Evolutionary conservation across 2,797 vertebrate genomes (phyloP).

Genomic region (Tachyglossus aculeatus): DNA sequence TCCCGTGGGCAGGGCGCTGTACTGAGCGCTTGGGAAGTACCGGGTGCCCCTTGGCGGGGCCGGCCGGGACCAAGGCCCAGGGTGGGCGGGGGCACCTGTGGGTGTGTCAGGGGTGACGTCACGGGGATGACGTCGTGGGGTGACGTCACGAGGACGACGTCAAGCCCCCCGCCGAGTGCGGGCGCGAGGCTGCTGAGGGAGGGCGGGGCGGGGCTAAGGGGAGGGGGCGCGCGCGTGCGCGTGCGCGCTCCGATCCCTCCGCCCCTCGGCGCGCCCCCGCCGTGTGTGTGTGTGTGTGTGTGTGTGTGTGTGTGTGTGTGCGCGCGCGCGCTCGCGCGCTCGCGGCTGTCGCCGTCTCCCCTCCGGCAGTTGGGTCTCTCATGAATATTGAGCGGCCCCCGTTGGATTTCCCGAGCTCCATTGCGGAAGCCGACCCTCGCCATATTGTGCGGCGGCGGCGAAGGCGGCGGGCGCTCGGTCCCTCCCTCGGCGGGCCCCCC

Average conservation of each 20-base stretch:
- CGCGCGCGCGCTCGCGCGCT: too few relatives aligned
- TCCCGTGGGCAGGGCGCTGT: too few relatives aligned
- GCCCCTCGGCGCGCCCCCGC: too few relatives aligned
- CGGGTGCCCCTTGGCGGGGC: too few relatives aligned
- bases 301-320: too few relatives aligned
- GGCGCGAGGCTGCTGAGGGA: neutral
- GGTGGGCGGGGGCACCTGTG: neutral
- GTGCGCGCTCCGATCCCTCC: too few relatives aligned
- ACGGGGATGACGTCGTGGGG: too few relatives aligned
- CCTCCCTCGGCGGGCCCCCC: neutral
- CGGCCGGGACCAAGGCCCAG: neutral
- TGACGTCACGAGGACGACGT: too few relatives aligned
- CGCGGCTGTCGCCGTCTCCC: constrained; percentile 36
- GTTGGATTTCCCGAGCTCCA: constrained; percentile 82
- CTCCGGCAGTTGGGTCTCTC: constrained; percentile 55
- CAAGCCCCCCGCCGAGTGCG: neutral
- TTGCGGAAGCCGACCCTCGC: constrained; percentile 75
- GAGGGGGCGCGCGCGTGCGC: too few relatives aligned
- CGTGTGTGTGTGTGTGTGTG: too few relatives aligned
- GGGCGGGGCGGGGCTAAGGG: too few relatives aligned
- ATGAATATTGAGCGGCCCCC: constrained; percentile 75
- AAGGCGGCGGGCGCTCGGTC: constrained; percentile 12
- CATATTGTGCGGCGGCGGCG: constrained; percentile 84
- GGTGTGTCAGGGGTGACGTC: rapidly evolving
- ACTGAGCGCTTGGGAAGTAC: too few relatives aligned